Evolutionary conservation across 1,140 invertebrate genomes (phyloP), one percentile per base, ranked within the genome.

Genomic region (Melanaphis sacchari): DNA sequence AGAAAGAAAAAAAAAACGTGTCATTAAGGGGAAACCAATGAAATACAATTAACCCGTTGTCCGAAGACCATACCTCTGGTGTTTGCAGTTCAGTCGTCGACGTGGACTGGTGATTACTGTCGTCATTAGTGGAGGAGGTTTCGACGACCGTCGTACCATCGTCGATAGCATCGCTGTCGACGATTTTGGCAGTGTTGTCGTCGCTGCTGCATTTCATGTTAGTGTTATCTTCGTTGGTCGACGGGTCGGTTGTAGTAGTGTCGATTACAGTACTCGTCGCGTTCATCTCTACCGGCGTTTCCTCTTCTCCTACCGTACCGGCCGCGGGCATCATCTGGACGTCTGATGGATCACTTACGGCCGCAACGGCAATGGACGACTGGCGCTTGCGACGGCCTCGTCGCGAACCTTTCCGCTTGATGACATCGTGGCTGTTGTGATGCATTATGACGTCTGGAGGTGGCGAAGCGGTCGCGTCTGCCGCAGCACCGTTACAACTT

Each of bases 371-470:
- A 26, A 4, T 26, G 15, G 52, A 43, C 7, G 89, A 43, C 4
- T 54, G 52, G 0, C 52, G 24, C 21, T n/a, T 41, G 11, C 89
- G 89, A 0, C 89, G 52, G 24, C 26, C 8, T 18, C 89, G 89
- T 11, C 54, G 24, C 26, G 89, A 66, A 90, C 54, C 26, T 66
- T 90, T 90, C 15, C 54, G 89, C 11, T 31, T 59, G 18, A 36
- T 22, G 5, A 9, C 54, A 4, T 31, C 36, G 40, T 21, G 26
- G 26, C n/a, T 59, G 40, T 22, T 59, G 38, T 90, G 89, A 26
- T 90, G 54, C 89, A 90, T 90, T 11, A 90, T 90, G 52, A 90
- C 89, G 26, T 90, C 89, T 18, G 89, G 89, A 1, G 89, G 89
- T 31, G 89, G 89, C 1, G 89, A 66, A 15, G 52, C 21, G 0